Evolutionary conservation across 2,113 vertebrate species (phyloP), one percentile per base, ranked within the genome.

Genomic region (Rostratula benghalensis): DNA sequence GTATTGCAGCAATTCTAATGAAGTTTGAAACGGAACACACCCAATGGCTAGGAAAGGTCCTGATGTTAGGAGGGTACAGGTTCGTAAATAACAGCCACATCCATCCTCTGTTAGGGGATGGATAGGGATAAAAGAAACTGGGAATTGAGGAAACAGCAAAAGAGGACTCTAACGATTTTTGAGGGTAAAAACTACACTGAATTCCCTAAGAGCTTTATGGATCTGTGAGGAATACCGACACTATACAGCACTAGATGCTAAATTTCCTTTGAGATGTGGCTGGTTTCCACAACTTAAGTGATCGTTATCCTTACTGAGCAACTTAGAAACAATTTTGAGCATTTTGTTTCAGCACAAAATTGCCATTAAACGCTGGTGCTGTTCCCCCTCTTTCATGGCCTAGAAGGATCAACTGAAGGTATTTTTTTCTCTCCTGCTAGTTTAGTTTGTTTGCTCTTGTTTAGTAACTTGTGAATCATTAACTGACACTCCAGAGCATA

Each of bases 381-480:
- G 17, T 64, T 78, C 30, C 37, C 20, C n/a, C 54, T 93, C 78
- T 87, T 89, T 96, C 65, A 83, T 83, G 71, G 8, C 23, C 95
- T 94, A 92, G 79, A 84, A 97, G 73, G 93, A 95, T 51, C 17
- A 75, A 33, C 65, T 79, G 33, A 69, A 63, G 65, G 31, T 87
- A 71, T 81, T 94, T 90, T 54, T 85, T 93, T 50, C 57, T 82
- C 71, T 84, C n/a, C 82, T 89, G 46, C 46, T 88, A 73, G 79
- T 91, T 95, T n/a, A n/a, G n/a, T n/a, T n/a, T n/a, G 97, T 94
- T 54, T 74, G 77, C 68, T 94, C 93, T 97, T 96, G 96, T 92
- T 88, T 97, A 94, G 94, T 90, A 96, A 96, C 92, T 95, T 96
- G 95, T 92, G 93, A 97, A 96, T 97, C 96, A 95, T 97, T 97